phyloP scores from a whole-genome alignment of 2,113 vertebrate genomes.

The Phyllostomus hastatus region DNA sequence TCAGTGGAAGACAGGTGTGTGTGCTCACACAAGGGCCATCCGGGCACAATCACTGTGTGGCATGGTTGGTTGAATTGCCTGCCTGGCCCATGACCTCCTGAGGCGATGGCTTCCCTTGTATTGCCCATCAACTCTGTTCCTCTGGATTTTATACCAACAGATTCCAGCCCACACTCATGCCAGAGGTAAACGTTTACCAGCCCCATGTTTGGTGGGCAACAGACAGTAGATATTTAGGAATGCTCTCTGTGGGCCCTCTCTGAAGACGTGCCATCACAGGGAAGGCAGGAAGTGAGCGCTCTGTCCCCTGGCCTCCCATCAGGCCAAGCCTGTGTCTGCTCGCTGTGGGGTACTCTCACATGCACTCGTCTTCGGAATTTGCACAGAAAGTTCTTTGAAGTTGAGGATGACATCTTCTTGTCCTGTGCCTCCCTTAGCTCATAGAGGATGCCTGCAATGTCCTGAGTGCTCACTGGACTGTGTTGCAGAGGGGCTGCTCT shows the following conservation, averaged over 20 bases:
- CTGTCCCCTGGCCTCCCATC: no score
- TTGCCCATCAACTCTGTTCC: conserved; percentile 53
- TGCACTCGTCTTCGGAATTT: neutral
- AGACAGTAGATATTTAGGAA: conserved; percentile 58
- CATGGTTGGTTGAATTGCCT: neutral
- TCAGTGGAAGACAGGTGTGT: neutral
- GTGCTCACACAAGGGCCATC: rapidly evolving
- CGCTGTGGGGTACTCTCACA: neutral
- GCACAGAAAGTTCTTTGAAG: neutral
- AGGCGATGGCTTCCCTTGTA: conserved; percentile 15
- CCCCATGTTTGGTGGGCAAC: conserved; percentile 37
- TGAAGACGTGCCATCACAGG: neutral
- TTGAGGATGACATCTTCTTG: rapidly evolving
- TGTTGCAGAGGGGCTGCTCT: neutral
- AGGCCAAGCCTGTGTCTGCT: neutral
- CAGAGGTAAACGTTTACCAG: conserved; percentile 80
- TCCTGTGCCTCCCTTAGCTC: neutral
- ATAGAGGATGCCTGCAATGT: neutral
- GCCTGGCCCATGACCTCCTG: neutral
- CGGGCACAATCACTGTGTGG: rapidly evolving
- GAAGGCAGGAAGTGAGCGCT: neutral
- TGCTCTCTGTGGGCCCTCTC: conserved; percentile 38
- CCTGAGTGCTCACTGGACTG: rapidly evolving
- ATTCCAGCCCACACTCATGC: conserved; percentile 48
- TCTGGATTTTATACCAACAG: conserved; percentile 68